A percentile compares a stretch with the other conserved stretches of the same genome.
Evolutionary conservation across 1,140 invertebrate species (phyloP).

Genomic region (Drosophila kurseongensis): DNA sequence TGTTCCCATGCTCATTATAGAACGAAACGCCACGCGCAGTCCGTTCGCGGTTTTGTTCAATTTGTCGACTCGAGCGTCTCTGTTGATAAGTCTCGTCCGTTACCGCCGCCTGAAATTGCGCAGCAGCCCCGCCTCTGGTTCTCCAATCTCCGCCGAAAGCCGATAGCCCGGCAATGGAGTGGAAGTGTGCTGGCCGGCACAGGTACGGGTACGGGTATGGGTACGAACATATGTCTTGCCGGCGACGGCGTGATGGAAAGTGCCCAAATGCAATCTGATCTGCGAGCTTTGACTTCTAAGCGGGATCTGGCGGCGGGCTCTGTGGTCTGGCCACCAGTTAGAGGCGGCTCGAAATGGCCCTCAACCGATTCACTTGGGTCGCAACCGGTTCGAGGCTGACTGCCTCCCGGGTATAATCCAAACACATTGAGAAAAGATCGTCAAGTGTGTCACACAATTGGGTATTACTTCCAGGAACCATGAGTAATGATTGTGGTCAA

Average conservation of each 20-base stretch:
- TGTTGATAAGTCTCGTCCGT: conserved; percentile 54
- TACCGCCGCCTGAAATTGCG: conserved; percentile 55
- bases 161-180: conserved; percentile 4
- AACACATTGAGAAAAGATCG: background rate
- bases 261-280: conserved; percentile 37
- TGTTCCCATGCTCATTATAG: conserved; percentile 77
- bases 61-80: conserved; percentile 36
- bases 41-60: conserved; percentile 36
- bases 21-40: conserved; percentile 68
- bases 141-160: conserved; percentile 17
- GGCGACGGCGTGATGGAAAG: conserved; percentile 33
- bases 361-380: conserved; percentile 59
- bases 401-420: conserved; percentile 9
- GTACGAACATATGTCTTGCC: conserved; percentile 19
- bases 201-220: conserved; percentile 27
- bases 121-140: conserved; percentile 27
- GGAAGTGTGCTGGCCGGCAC: conserved; percentile 35
- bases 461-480: no score
- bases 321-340: conserved; percentile 26
- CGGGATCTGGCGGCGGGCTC: background rate
- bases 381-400: conserved; percentile 59
- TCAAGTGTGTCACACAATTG: background rate
- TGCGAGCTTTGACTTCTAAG: background rate
- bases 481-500: background rate
- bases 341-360: conserved; percentile 25